Evolutionary conservation across 2,113 vertebrate genomes (phyloP).

Genomic region (Crotalus horridus): DNA sequence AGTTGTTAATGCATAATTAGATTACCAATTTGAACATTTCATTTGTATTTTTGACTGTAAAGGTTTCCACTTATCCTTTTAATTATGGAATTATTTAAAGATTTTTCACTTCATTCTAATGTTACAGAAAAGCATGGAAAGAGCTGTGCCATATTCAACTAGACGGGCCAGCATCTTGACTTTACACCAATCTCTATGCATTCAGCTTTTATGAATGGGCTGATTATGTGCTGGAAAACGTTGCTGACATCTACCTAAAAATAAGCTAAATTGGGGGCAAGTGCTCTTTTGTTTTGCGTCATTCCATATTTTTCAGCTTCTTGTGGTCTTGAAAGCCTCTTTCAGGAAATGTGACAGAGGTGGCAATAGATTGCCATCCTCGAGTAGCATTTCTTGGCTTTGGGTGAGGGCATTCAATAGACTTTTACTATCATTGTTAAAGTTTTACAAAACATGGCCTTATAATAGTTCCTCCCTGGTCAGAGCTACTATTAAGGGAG

Average conservation of each 20-base stretch:
- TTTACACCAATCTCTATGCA: background rate
- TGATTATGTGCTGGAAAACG: background rate
- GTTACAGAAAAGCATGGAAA: background rate
- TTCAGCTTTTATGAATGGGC: background rate
- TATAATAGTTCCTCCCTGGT: background rate
- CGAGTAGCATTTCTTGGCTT: background rate
- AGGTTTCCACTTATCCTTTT: constrained; percentile 1
- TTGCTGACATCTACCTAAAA: background rate
- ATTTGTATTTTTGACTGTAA: background rate
- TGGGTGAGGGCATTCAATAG: background rate
- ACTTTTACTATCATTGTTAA: background rate
- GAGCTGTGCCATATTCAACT: background rate
- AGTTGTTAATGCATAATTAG: constrained; percentile 1
- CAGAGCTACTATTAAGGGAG: background rate
- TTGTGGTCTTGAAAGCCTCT: background rate
- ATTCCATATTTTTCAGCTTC: background rate
- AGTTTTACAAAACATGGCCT: background rate
- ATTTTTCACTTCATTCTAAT: background rate
- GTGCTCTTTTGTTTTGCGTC: background rate
- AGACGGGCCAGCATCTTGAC: background rate
- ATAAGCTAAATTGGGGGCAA: background rate
- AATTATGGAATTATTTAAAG: background rate
- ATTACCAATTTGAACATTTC: background rate
- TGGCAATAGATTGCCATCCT: background rate
- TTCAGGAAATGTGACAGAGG: background rate